Evolutionary conservation across 1,140 invertebrate genomes (phyloP).

Genomic region (Mizuhopecten yessoensis): DNA sequence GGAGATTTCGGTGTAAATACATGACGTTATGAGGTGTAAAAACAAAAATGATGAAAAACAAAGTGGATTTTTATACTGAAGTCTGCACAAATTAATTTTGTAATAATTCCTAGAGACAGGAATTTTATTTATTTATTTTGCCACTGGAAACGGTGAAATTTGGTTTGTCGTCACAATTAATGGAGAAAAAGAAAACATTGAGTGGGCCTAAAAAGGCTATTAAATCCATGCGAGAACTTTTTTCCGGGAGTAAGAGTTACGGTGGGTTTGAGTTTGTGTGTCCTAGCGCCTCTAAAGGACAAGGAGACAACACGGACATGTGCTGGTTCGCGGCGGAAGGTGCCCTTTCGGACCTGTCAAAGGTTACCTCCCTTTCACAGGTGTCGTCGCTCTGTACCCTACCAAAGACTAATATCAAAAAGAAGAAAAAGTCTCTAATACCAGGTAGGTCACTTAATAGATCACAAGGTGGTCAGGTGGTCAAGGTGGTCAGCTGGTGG

Average conservation of each 20-base stretch:
- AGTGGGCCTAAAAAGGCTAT: constrained; percentile 31
- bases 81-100: not conserved
- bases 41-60: not conserved
- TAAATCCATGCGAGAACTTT: not conserved
- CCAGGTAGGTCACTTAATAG: not conserved
- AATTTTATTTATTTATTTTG: not conserved
- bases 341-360: constrained; percentile 3
- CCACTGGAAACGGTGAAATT: not conserved
- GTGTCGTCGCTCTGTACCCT: not conserved
- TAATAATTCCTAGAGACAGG: not conserved
- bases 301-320: not conserved
- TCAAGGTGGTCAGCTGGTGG: no score
- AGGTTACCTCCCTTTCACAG: constrained; percentile 22
- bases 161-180: not conserved
- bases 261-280: constrained; percentile 8
- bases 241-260: constrained; percentile 13
- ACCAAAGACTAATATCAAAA: not conserved
- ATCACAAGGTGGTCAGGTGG: not conserved
- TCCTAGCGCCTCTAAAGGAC: not conserved
- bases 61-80: not conserved
- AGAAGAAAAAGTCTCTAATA: constrained; percentile 6
- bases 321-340: constrained; percentile 6
- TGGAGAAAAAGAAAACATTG: not conserved
- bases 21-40: not conserved
- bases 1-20: not conserved